Base-by-base conservation (phyloP, 1,140 invertebrate genomes). In the Atta texana region DNA sequence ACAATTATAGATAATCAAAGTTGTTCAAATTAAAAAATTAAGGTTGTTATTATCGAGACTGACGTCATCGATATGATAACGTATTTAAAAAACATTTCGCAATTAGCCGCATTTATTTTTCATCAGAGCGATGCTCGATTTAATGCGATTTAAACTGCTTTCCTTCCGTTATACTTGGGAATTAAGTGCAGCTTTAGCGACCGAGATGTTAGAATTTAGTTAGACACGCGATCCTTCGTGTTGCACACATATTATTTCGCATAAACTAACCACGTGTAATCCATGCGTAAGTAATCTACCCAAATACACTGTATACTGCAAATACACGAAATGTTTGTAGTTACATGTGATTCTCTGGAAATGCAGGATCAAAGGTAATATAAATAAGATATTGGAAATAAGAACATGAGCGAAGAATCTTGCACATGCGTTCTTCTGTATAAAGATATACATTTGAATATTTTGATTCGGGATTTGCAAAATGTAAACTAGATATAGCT, bases 171-270 rank as follows among this genome's bases (percentile, higher is more conserved):
- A 61, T 75, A 84, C 53, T 78, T 63, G 14, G 69, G 14, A 69
- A 61, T 49, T 75, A 61, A 84, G 18, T 24, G 68, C 39, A 49
- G 55, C 59, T 51, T 61, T 55, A 31, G 16, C 69, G 69, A 75
- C 80, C 39, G n/a, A 84, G 59, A 61, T 74, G 69, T 74, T 75
- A 57, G 80, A 84, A 75, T 84, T 74, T 75, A 82, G 80, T 74
- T 74, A 75, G 69, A 84, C 55, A 81, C 66, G 69, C 80, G 55
- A 84, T 74, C 69, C 69, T 84, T 63, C 80, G 55, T 59, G 53
- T 59, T 82, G 80, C 18, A 55, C 68, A 49, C 68, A 82, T 82
- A 84, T 61, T 61, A 61, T 84, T 84, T 84, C 55, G n/a, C n/a
- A 61, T 75, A 84, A 84, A 84, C 80, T 31, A 74, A 61, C 68